A percentile compares a stretch with the other conserved stretches of the same genome.
Conservation (phyloP, 2,888 invertebrate species). For the Dichetophora obliterata region DNA sequence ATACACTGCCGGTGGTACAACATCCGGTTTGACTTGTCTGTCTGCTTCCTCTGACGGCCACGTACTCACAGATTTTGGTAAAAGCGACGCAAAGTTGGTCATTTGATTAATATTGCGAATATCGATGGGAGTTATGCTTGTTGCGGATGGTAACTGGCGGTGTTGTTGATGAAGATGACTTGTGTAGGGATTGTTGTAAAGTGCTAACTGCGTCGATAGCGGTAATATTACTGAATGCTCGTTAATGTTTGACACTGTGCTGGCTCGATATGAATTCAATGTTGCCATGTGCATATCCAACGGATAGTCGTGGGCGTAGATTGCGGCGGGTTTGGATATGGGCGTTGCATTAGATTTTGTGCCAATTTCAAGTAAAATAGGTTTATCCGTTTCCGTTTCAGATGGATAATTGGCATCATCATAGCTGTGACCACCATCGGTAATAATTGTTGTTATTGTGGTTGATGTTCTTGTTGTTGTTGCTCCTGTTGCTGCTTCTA, state of each 20-base stretch:
- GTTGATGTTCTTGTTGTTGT: background rate
- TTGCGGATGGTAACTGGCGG: slow-evolving; percentile 34
- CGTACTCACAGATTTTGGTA: slow-evolving; percentile 64
- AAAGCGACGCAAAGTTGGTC: slow-evolving; percentile 35
- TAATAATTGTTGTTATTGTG: background rate
- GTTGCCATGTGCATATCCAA: slow-evolving; percentile 47
- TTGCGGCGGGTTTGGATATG: slow-evolving; percentile 50
- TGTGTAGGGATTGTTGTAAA: slow-evolving; percentile 49
- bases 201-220: slow-evolving; percentile 33
- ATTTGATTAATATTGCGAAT: background rate
- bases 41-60: slow-evolving; percentile 52
- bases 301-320: slow-evolving; percentile 49
- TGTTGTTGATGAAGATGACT: slow-evolving; percentile 38
- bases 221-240: slow-evolving; percentile 20
- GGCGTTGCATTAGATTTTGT: slow-evolving; percentile 46
- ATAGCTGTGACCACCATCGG: slow-evolving; percentile 48
- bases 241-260: background rate
- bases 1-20: slow-evolving; percentile 62
- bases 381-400: slow-evolving; percentile 60
- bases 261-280: slow-evolving; percentile 21
- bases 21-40: slow-evolving; percentile 47
- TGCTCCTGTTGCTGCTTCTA: background rate
- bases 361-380: slow-evolving; percentile 61
- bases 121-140: background rate
- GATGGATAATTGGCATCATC: slow-evolving; percentile 41